Percentiles rank a stretch among this genome's conserved stretches.
Conservation (phyloP, 2,113 vertebrate species). For the Pygoscelis antarcticus region DNA sequence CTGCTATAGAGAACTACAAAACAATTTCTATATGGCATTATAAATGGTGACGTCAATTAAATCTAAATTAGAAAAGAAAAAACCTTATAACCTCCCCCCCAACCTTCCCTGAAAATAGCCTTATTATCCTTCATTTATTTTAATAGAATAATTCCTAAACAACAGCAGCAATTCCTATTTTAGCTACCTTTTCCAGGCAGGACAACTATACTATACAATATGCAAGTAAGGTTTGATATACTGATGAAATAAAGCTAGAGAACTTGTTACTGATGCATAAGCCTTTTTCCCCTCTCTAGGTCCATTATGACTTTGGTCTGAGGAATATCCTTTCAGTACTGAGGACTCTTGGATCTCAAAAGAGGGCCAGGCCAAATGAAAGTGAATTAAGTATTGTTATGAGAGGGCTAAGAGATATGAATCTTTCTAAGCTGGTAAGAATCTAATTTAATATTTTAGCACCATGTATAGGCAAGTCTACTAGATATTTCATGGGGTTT, state of each 20-base stretch:
- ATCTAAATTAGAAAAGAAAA: background rate
- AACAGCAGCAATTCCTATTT: background rate
- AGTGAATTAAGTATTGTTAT: constrained; percentile 79
- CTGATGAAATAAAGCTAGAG: background rate
- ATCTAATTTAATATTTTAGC: background rate
- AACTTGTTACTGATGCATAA: background rate
- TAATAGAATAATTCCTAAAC: background rate
- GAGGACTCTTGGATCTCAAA: constrained; percentile 80
- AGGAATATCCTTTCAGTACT: constrained; percentile 82
- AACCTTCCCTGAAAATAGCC: background rate
- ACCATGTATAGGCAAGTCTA: background rate
- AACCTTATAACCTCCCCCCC: background rate
- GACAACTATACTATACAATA: background rate
- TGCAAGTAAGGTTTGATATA: background rate
- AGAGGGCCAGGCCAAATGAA: constrained; percentile 77
- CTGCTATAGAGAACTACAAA: background rate
- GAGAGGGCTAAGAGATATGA: constrained; percentile 82
- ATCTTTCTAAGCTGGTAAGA: constrained; percentile 81
- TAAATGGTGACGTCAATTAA: background rate
- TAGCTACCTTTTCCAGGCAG: background rate
- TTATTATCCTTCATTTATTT: background rate
- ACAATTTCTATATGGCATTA: background rate
- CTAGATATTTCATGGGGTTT: background rate
- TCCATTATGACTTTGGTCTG: constrained; percentile 82
- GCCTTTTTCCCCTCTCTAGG: constrained; percentile 42